These are phyloP conservation scores for Diadegma fenestrale DNA, from an alignment of 2,888 invertebrate species.

Conservation along the genomic window DNA sequence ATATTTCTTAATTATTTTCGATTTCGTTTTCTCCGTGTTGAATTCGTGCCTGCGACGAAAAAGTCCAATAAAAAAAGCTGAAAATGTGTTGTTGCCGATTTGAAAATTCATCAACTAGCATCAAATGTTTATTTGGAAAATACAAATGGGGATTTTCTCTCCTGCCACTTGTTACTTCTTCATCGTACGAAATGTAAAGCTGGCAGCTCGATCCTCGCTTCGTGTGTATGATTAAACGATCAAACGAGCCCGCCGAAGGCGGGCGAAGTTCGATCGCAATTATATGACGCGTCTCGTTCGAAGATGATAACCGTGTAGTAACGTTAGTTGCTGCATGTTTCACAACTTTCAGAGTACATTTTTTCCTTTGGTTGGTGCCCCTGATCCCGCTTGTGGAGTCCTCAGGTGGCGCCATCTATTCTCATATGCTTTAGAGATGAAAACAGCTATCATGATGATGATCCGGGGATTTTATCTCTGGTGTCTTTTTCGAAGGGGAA, in stretches of 20 bases:
- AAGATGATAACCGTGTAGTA: slow-evolving; percentile 29
- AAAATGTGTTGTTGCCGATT: neutral
- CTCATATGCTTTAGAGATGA: slow-evolving; percentile 21
- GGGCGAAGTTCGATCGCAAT: slow-evolving; percentile 33
- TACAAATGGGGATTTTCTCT: neutral
- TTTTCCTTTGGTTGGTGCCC: slow-evolving; percentile 24
- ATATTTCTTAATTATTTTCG: too few relatives aligned
- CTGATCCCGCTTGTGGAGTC: slow-evolving; percentile 14
- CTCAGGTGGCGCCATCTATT: slow-evolving; percentile 21
- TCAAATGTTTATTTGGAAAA: neutral
- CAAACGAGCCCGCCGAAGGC: slow-evolving; percentile 21
- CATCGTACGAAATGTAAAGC: slow-evolving; percentile 4
- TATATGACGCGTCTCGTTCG: slow-evolving; percentile 29
- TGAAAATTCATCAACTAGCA: neutral
- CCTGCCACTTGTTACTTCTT: neutral
- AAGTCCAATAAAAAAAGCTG: neutral
- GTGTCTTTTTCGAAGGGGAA: slow-evolving; percentile 15
- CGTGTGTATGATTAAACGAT: slow-evolving; percentile 11
- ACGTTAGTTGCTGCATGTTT: neutral
- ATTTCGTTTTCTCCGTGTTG: too few relatives aligned
- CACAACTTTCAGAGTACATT: slow-evolving; percentile 10
- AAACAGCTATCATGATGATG: slow-evolving; percentile 32
- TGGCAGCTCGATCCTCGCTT: neutral
- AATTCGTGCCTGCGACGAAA: neutral
- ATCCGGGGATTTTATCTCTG: slow-evolving; percentile 18